Percentiles rank a stretch among this genome's conserved stretches.
Evolutionary conservation across 2,888 invertebrate species (phyloP).

Genomic region (Ceraclea dissimilis): DNA sequence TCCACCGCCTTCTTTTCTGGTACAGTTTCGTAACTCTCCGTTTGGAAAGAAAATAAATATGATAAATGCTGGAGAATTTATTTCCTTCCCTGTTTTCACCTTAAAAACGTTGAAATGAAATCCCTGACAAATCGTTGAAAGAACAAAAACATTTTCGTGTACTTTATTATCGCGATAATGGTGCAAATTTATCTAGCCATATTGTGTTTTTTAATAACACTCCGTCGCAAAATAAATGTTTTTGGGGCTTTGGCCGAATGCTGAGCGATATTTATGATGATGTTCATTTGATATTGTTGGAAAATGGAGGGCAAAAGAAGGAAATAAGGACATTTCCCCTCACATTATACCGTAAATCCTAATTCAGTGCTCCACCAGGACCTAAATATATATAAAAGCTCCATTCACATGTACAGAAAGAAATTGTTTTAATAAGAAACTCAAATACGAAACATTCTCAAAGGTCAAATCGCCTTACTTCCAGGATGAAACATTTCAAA

Average conservation of each 20-base stretch:
- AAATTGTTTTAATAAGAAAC: too few relatives aligned
- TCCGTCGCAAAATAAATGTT: slow-evolving; percentile 1
- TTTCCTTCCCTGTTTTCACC: background rate
- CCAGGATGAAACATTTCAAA: too few relatives aligned
- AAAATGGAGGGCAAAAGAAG: background rate
- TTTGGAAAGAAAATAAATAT: too few relatives aligned
- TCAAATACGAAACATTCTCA: too few relatives aligned
- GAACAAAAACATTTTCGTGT: slow-evolving; percentile 1
- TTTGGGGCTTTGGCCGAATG: slow-evolving; percentile 2
- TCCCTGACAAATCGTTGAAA: slow-evolving; percentile 1
- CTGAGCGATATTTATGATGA: slow-evolving; percentile 1
- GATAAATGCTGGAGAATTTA: too few relatives aligned
- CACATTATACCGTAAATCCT: slow-evolving; percentile 1
- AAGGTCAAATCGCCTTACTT: too few relatives aligned
- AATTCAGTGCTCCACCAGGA: background rate
- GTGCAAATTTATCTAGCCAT: background rate
- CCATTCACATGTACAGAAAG: too few relatives aligned
- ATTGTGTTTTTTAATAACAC: slow-evolving; percentile 1
- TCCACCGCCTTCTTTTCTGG: too few relatives aligned
- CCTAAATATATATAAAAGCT: too few relatives aligned
- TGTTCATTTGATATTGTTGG: slow-evolving; percentile 1
- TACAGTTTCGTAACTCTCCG: too few relatives aligned
- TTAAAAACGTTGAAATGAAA: slow-evolving; percentile 1
- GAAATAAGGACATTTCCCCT: background rate
- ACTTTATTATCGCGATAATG: slow-evolving; percentile 1